Percentiles rank a stretch among this genome's conserved stretches.
Evolutionary conservation across 1,140 invertebrate species (phyloP).

Genomic region (Halesus radiatus): DNA sequence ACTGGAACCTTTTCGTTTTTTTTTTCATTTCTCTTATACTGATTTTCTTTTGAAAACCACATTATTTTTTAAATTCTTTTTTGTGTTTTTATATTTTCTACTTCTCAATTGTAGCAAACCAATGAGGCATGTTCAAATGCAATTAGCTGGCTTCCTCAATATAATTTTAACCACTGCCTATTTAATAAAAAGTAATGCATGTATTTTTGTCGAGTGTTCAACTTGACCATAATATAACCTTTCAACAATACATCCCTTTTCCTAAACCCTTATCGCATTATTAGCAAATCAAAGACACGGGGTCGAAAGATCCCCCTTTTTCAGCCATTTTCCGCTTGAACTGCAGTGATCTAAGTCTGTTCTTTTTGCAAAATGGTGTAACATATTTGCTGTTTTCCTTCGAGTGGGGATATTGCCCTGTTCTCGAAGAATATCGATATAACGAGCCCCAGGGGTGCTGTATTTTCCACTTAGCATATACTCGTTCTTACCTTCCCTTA

Average conservation of each 20-base stretch:
- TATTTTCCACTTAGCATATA: slow-evolving; percentile 52
- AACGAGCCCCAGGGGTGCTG: slow-evolving; percentile 51
- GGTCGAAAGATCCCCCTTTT: background rate
- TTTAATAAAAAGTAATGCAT: no score
- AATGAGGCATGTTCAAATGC: no score
- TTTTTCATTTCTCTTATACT: no score
- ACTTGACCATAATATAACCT: background rate
- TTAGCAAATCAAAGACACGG: background rate
- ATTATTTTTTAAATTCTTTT: no score
- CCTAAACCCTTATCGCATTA: background rate
- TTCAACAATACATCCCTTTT: background rate
- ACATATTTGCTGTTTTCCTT: background rate
- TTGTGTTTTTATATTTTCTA: no score
- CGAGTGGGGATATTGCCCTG: background rate
- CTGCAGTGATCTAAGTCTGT: background rate
- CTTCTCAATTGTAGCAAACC: no score
- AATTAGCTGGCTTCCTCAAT: no score
- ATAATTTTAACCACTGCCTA: no score
- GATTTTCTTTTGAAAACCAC: no score
- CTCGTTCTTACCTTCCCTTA: background rate
- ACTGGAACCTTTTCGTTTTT: no score
- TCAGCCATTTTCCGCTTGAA: background rate
- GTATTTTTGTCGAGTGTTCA: no score
- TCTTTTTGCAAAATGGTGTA: background rate
- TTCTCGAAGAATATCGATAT: slow-evolving; percentile 48